Percentiles rank a stretch among this genome's conserved stretches.
Evolutionary conservation across 2,888 invertebrate genomes (phyloP).

Genomic region (Ophraella communa): DNA sequence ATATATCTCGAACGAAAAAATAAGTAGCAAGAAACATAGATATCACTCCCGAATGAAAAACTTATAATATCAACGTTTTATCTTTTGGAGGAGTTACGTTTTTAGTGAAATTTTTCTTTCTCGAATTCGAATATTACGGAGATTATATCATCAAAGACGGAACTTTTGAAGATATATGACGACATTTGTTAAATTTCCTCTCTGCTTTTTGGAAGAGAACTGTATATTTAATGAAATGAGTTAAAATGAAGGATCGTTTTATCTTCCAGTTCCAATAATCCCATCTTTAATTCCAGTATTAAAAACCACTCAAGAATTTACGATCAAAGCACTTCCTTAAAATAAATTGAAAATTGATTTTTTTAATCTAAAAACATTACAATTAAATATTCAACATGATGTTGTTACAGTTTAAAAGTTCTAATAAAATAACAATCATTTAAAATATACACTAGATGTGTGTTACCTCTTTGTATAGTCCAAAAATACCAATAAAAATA

Average conservation of each 20-base stretch:
- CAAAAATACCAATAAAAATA: too few relatives aligned
- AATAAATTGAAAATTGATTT: too few relatives aligned
- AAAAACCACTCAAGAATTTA: too few relatives aligned
- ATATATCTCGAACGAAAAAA: slow-evolving; percentile 29
- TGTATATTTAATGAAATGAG: neutral
- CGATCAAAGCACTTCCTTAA: too few relatives aligned
- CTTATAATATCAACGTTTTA: slow-evolving; percentile 21
- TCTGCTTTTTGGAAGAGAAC: neutral
- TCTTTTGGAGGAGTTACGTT: slow-evolving; percentile 16
- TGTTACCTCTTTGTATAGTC: too few relatives aligned
- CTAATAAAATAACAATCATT: too few relatives aligned
- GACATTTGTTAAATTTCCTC: neutral
- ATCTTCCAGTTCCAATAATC: neutral
- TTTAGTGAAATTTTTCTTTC: slow-evolving; percentile 17
- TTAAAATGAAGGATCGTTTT: neutral
- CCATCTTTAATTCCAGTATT: neutral
- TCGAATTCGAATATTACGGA: slow-evolving; percentile 3
- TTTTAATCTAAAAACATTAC: too few relatives aligned
- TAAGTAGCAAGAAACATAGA: slow-evolving; percentile 17
- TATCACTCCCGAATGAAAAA: slow-evolving; percentile 26
- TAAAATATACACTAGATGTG: too few relatives aligned
- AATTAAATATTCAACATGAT: too few relatives aligned
- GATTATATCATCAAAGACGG: neutral
- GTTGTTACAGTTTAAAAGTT: too few relatives aligned
- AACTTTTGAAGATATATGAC: slow-evolving; percentile 7